These are phyloP conservation scores for Coptodon bakossiorum DNA, from an alignment of 2,113 vertebrate species.

Conservation along the genomic window DNA sequence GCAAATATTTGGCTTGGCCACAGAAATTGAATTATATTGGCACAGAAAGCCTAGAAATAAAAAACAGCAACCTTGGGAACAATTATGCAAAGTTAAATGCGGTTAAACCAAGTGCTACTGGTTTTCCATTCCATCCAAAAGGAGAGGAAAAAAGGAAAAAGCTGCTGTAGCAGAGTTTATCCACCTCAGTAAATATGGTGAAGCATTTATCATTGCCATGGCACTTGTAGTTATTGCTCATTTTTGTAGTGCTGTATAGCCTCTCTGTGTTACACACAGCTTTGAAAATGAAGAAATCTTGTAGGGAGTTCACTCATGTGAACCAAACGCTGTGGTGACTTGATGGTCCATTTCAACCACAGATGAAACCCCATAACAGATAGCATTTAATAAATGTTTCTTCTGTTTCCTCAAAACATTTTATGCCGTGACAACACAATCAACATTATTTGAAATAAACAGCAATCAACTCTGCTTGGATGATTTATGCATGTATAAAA, in stretches of 20 bases:
- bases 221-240: slow-evolving; percentile 5
- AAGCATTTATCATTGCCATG: slow-evolving; percentile 30
- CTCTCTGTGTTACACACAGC: not conserved
- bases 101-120: slow-evolving; percentile 73
- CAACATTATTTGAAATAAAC: not conserved
- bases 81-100: slow-evolving; percentile 71
- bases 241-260: slow-evolving; percentile 7
- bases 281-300: not conserved
- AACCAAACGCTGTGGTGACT: slow-evolving; percentile 20
- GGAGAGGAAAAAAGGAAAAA: slow-evolving; percentile 4
- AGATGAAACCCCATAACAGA: slow-evolving; percentile 31
- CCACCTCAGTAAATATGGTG: slow-evolving; percentile 46
- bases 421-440: not conserved
- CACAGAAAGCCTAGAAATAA: slow-evolving; percentile 60
- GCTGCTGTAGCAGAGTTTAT: slow-evolving; percentile 42
- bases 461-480: not conserved
- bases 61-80: slow-evolving; percentile 71
- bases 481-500: not conserved
- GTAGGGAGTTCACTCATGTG: not conserved
- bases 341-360: slow-evolving; percentile 49
- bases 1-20: slow-evolving; percentile 75
- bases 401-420: slow-evolving; percentile 3
- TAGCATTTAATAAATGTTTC: slow-evolving; percentile 8
- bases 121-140: slow-evolving; percentile 56
- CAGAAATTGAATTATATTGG: slow-evolving; percentile 73